A percentile compares a stretch with the other conserved stretches of the same genome.
phyloP scores from a whole-genome alignment of 2,797 vertebrate genomes.

The Florisuga fusca region DNA sequence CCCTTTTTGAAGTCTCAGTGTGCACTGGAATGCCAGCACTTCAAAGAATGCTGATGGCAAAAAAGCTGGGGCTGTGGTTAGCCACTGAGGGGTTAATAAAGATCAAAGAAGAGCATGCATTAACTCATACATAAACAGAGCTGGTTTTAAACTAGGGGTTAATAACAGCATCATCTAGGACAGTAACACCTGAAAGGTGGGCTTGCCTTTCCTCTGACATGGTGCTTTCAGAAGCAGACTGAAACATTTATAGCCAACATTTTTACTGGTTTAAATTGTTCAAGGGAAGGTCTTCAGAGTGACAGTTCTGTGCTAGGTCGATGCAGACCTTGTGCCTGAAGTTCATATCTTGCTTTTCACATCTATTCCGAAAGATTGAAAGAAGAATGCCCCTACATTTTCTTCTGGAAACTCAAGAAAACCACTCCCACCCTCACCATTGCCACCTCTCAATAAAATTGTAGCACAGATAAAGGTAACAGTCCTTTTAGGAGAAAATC shows the following conservation, averaged over 20 bases:
- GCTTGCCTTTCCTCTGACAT: neutral
- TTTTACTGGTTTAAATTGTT: neutral
- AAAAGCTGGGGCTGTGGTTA: neutral
- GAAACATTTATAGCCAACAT: neutral
- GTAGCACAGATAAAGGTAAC: neutral
- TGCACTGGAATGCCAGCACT: conserved; percentile 43
- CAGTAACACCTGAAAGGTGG: conserved; percentile 14
- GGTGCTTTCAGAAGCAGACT: neutral
- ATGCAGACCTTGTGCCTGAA: neutral
- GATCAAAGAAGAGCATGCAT: conserved; percentile 42
- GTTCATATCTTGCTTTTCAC: neutral
- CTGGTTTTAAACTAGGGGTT: conserved; percentile 30
- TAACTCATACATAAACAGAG: conserved; percentile 38
- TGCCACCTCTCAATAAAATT: neutral
- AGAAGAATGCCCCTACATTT: accelerated
- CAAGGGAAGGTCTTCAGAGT: neutral
- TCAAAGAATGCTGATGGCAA: conserved; percentile 51
- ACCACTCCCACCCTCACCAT: accelerated
- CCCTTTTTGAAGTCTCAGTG: conserved; percentile 28
- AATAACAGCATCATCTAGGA: neutral
- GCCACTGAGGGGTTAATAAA: conserved; percentile 63
- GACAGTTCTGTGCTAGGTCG: neutral
- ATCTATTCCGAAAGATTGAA: neutral
- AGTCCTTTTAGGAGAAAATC: neutral
- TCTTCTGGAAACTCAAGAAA: neutral